These are phyloP conservation scores for Penelope pileata DNA, from an alignment of 2,113 vertebrate genomes.

Conservation along the genomic window DNA sequence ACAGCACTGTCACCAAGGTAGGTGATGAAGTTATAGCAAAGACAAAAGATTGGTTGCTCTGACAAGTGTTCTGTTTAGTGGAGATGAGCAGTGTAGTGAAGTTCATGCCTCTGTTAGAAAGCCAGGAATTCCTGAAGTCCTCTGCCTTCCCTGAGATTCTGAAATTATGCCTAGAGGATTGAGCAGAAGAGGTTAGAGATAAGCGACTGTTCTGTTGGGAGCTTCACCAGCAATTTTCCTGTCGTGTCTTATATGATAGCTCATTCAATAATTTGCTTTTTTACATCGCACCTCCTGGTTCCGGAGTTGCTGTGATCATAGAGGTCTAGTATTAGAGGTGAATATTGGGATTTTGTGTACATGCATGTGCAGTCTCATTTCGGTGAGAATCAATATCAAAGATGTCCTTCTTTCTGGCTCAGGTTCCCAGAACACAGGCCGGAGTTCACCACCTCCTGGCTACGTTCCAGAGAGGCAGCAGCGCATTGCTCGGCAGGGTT, in stretches of 20 bases:
- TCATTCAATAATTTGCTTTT: rapidly evolving
- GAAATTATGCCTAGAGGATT: not conserved
- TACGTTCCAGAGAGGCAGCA: conserved; percentile 95
- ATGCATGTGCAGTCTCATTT: not conserved
- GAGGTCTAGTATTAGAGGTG: not conserved
- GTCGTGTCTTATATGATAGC: not conserved
- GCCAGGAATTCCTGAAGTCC: not conserved
- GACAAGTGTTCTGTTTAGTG: not conserved
- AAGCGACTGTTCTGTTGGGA: not conserved
- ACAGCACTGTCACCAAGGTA: not conserved
- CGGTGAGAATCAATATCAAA: no score
- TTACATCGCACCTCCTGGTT: not conserved
- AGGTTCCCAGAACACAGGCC: conserved; percentile 93
- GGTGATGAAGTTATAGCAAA: not conserved
- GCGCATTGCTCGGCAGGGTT: conserved; percentile 93
- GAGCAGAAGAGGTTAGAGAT: not conserved
- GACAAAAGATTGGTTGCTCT: not conserved
- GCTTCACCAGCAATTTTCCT: not conserved
- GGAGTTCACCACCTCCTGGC: conserved; percentile 94
- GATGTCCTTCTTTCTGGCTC: not conserved
- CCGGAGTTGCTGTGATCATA: rapidly evolving
- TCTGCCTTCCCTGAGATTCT: not conserved
- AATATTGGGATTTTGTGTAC: not conserved
- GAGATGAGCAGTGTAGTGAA: not conserved
- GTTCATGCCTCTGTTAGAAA: not conserved